Evolutionary conservation across 2,797 vertebrate species (phyloP).

Genomic region (Steatocranus sp.): DNA sequence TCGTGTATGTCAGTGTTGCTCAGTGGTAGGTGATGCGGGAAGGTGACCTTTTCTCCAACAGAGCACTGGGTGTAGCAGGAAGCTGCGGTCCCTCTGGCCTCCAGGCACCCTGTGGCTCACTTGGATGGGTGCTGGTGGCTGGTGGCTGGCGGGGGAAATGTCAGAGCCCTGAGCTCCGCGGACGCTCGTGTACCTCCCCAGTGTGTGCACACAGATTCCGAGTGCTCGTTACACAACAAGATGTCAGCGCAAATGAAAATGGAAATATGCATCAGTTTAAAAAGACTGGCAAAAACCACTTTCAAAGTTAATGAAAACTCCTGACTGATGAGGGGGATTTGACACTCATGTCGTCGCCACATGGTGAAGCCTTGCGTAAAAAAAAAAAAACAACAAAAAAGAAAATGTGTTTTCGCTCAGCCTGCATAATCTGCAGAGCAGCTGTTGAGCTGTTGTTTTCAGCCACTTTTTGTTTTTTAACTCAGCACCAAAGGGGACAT

Average conservation of each 20-base stretch:
- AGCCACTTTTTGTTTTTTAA: slow-evolving; percentile 3
- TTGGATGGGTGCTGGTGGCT: neutral
- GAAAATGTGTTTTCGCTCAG: slow-evolving; percentile 51
- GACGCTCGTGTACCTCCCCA: neutral
- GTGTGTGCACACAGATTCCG: neutral
- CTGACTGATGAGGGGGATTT: slow-evolving; percentile 29
- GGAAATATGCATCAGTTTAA: neutral
- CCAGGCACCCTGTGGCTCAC: slow-evolving; percentile 28
- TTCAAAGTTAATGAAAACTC: slow-evolving; percentile 41
- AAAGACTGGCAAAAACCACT: neutral
- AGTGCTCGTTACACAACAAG: neutral
- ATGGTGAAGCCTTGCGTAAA: slow-evolving; percentile 21
- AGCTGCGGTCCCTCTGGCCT: slow-evolving; percentile 34
- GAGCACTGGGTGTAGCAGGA: slow-evolving; percentile 33
- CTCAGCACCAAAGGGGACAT: slow-evolving; percentile 4
- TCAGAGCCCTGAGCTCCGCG: neutral
- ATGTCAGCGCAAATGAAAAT: neutral
- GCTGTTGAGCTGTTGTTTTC: slow-evolving; percentile 55
- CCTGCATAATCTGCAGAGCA: slow-evolving; percentile 50
- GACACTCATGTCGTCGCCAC: slow-evolving; percentile 21
- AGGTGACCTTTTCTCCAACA: slow-evolving; percentile 57
- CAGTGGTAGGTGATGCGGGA: slow-evolving; percentile 27
- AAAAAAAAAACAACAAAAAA: neutral
- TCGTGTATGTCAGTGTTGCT: slow-evolving; percentile 18
- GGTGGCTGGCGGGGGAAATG: neutral